Percentiles rank a stretch among this genome's conserved stretches.
These are phyloP conservation scores for Poicephalus meyeri DNA, from an alignment of 2,113 vertebrate genomes.

Conservation along the genomic window DNA sequence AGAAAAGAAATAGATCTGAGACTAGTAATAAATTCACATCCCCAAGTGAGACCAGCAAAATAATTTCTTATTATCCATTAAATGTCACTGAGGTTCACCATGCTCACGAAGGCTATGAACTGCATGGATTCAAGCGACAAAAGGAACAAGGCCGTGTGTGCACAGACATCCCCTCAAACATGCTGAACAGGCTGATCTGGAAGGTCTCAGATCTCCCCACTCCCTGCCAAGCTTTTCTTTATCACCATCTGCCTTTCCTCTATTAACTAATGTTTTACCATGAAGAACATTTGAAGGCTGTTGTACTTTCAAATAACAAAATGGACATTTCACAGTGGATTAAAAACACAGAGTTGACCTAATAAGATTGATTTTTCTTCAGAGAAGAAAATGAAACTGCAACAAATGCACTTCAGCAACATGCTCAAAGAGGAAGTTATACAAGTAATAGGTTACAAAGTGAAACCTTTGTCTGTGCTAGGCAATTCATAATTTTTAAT, in stretches of 20 bases:
- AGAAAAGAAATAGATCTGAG: conserved; percentile 14
- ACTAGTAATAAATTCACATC: conserved; percentile 16
- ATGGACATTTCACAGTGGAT: background rate
- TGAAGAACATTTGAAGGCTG: conserved; percentile 14
- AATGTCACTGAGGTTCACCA: background rate
- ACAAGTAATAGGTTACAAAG: background rate
- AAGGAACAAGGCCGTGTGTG: background rate
- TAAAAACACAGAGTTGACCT: background rate
- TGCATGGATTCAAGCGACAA: background rate
- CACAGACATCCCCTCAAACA: background rate
- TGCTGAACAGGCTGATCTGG: background rate
- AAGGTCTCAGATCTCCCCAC: conserved; percentile 32
- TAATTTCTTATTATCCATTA: conserved; percentile 24
- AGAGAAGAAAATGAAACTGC: background rate
- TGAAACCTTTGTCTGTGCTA: background rate
- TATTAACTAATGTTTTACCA: background rate
- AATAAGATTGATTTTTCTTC: background rate
- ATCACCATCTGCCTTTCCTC: conserved; percentile 30
- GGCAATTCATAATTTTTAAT: background rate
- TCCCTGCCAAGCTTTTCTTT: conserved; percentile 50
- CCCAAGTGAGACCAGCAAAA: conserved; percentile 21
- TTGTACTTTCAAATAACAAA: conserved; percentile 25
- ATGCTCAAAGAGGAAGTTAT: background rate
- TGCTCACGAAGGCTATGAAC: background rate
- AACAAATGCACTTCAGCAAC: background rate